Percentiles rank a stretch among this genome's conserved stretches.
Conservation (phyloP, 2,888 invertebrate genomes). For the Tenthredo livida region DNA sequence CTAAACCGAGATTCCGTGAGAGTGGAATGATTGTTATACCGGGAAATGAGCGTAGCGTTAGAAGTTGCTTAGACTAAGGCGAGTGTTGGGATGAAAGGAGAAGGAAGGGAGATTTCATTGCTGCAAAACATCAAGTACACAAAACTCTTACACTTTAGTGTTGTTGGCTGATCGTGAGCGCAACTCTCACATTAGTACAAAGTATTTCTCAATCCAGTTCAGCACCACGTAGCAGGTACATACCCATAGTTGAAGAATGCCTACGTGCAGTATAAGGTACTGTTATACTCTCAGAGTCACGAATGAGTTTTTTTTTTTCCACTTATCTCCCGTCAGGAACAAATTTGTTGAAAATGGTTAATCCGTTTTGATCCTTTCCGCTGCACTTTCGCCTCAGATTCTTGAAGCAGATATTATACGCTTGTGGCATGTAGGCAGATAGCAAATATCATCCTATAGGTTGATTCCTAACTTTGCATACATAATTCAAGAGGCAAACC, state of each 20-base stretch:
- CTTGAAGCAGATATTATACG: not conserved
- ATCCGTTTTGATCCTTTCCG: not conserved
- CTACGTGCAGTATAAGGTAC: constrained; percentile 1
- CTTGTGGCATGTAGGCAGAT: not conserved
- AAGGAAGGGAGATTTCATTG: constrained; percentile 21
- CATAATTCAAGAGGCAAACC: not conserved
- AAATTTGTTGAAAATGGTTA: not conserved
- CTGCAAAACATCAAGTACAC: constrained; percentile 1
- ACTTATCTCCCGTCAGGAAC: not conserved
- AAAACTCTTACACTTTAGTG: not conserved
- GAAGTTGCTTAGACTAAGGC: not conserved
- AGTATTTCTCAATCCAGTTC: constrained; percentile 30
- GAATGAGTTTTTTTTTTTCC: not conserved
- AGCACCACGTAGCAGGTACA: not conserved
- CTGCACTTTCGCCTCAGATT: not conserved
- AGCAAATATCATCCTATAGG: not conserved
- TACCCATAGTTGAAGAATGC: not conserved
- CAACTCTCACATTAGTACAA: constrained; percentile 15
- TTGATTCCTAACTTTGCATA: not conserved
- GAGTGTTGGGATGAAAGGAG: constrained; percentile 13
- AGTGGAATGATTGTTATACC: constrained; percentile 13
- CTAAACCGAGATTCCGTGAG: not conserved
- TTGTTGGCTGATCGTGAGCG: constrained; percentile 18
- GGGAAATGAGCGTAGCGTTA: constrained; percentile 11
- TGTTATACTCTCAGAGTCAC: constrained; percentile 2